Evolutionary conservation across 2,797 vertebrate genomes (phyloP), one percentile per base, ranked within the genome.

Genomic region (Ceryle rudis): DNA sequence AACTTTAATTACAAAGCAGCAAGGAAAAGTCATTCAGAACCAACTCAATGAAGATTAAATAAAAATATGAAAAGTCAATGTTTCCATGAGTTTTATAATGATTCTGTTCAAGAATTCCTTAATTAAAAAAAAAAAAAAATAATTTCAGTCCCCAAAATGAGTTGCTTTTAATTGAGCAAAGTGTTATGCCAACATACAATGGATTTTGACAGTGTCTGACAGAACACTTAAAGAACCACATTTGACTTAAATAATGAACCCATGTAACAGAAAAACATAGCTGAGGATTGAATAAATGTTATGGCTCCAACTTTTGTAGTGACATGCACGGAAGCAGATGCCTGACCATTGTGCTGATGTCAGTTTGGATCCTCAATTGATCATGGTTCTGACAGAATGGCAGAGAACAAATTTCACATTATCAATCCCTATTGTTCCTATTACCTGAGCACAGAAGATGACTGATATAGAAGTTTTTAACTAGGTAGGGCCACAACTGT

Each of bases 151-250:
- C 33, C 20, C 8, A n/a, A 74, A 91, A 26, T 11, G 1, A 83
- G 35, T 12, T 74, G 12, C 5, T 74, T 71, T 71, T 44, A 71
- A 37, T 12, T 10, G 10, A 81, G 14, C 3, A 4, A 72, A 95
- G 2, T 10, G 4, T 46, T 78, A 33, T 1, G 5, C 9, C 55
- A 65, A 54, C 0, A 0, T 35, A 31, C 9, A 60, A 58, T 0
- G 28, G 10, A 39, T 64, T 64, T 54, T 51, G 21, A 81, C 29
- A 84, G 29, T 11, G 8, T 7, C 54, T 51, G 9, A 64, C 9
- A 64, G 21, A 79, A 70, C 10, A 85, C 20, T 1, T 1, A 7
- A 62, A 93, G 25, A 67, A 31, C 1, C 7, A 41, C 13, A 12
- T 61, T 35, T 89, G 18, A 69, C 7, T 82, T 39, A 79, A 81